Conservation (phyloP, 2,113 vertebrate species). For the Rhabdomys dilectus region DNA sequence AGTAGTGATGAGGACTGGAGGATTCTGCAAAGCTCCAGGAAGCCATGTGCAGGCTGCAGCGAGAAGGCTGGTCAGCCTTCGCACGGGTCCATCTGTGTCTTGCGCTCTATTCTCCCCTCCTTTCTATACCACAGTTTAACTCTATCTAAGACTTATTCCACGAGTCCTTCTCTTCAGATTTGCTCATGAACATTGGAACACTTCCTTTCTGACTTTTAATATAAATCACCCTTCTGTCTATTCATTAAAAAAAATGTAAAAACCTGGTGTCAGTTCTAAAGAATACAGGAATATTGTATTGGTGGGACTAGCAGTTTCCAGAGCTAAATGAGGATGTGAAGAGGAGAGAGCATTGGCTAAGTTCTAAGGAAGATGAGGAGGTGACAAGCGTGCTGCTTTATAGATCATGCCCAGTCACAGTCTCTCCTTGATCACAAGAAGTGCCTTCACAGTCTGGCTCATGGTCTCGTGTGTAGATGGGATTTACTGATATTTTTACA, state of each 20-base stretch:
- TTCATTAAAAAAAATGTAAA: neutral
- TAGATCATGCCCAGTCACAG: too few relatives aligned
- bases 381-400: fast-evolving
- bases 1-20: neutral
- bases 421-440: fast-evolving
- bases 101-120: neutral
- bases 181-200: neutral
- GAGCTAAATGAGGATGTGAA: neutral
- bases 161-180: neutral
- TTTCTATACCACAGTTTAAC: neutral
- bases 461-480: neutral
- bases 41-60: neutral
- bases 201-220: neutral
- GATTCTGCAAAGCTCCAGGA: neutral
- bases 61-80: neutral
- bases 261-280: neutral
- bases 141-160: neutral
- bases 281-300: neutral
- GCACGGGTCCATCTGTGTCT: fast-evolving
- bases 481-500: neutral
- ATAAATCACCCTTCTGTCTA: neutral
- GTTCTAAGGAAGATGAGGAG: neutral
- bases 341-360: neutral
- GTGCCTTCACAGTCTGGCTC: neutral
- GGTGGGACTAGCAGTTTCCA: neutral